Evolutionary conservation across 2,113 vertebrate species (phyloP).

Genomic region (Sitta europaea): DNA sequence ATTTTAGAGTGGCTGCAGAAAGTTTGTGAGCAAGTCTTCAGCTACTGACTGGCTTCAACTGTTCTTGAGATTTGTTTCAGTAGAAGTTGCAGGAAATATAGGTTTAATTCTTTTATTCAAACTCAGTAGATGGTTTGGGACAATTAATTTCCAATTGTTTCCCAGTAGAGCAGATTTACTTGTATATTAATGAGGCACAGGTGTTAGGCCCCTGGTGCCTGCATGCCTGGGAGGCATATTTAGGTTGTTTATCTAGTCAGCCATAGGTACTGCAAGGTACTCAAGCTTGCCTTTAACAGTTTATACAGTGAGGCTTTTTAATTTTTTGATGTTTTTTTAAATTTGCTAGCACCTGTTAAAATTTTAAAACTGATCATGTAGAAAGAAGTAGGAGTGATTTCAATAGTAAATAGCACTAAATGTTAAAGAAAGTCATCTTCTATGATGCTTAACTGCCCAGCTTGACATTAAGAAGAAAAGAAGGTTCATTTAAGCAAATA

Average conservation of each 20-base stretch:
- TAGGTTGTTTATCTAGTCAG: constrained; percentile 82
- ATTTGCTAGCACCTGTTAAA: constrained; percentile 81
- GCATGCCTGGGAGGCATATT: constrained; percentile 81
- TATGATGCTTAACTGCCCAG: constrained; percentile 71
- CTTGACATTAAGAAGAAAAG: constrained; percentile 73
- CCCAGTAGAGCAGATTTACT: constrained; percentile 83
- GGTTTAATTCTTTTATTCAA: constrained; percentile 79
- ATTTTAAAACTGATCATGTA: constrained; percentile 79
- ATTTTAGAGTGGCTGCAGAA: constrained; percentile 26
- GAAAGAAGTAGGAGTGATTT: constrained; percentile 73
- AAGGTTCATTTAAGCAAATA: constrained; percentile 68
- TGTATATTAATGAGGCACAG: constrained; percentile 87
- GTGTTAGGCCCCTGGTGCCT: constrained; percentile 83
- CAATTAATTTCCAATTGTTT: constrained; percentile 88
- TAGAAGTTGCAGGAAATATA: constrained; percentile 64
- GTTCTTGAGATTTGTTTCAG: constrained; percentile 58
- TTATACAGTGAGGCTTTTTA: constrained; percentile 76
- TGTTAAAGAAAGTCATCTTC: constrained; percentile 74
- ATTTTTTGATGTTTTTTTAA: constrained; percentile 74
- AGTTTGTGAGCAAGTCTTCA: background rate
- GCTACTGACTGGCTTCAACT: constrained; percentile 36
- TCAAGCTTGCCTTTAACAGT: constrained; percentile 79
- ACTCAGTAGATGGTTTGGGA: constrained; percentile 81
- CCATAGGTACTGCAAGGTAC: constrained; percentile 79
- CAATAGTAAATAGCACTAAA: constrained; percentile 72